Percentiles rank a stretch among this genome's conserved stretches.
These are phyloP conservation scores for Mimachlamys varia DNA, from an alignment of 2,888 invertebrate species.

Conservation along the genomic window DNA sequence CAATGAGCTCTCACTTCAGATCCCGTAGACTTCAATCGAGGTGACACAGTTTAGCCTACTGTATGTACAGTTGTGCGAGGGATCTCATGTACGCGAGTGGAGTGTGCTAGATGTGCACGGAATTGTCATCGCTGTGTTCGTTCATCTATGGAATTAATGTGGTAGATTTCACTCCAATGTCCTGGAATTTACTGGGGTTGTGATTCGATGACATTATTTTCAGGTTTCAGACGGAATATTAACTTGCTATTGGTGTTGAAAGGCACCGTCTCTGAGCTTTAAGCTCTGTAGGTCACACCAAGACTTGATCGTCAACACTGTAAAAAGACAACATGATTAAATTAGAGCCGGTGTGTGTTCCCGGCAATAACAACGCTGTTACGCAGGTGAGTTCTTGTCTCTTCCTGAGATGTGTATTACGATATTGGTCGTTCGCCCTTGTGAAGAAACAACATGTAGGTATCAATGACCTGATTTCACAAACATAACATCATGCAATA, in stretches of 20 bases:
- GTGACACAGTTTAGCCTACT: constrained; percentile 20
- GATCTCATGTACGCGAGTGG: neutral
- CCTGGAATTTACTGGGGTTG: neutral
- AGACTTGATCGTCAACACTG: neutral
- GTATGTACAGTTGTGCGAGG: constrained; percentile 25
- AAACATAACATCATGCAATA: constrained; percentile 12
- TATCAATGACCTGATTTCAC: neutral
- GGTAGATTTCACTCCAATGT: neutral
- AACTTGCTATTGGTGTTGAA: neutral
- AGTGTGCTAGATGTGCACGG: constrained; percentile 16
- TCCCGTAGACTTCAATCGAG: constrained; percentile 26
- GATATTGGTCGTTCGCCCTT: neutral
- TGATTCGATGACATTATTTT: neutral
- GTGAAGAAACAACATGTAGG: neutral
- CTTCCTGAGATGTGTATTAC: too few species aligned
- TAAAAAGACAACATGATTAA: constrained; percentile 65
- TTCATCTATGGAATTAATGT: neutral
- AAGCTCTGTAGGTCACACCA: constrained; percentile 1
- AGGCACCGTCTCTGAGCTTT: neutral
- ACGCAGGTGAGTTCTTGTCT: constrained; percentile 60
- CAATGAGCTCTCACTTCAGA: constrained; percentile 10
- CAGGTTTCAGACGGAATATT: neutral
- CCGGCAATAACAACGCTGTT: constrained; percentile 56
- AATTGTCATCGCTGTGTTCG: constrained; percentile 14
- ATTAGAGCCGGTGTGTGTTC: constrained; percentile 61